phyloP scores from a whole-genome alignment of 1,140 invertebrate genomes.

The Chlorops oryzae region DNA sequence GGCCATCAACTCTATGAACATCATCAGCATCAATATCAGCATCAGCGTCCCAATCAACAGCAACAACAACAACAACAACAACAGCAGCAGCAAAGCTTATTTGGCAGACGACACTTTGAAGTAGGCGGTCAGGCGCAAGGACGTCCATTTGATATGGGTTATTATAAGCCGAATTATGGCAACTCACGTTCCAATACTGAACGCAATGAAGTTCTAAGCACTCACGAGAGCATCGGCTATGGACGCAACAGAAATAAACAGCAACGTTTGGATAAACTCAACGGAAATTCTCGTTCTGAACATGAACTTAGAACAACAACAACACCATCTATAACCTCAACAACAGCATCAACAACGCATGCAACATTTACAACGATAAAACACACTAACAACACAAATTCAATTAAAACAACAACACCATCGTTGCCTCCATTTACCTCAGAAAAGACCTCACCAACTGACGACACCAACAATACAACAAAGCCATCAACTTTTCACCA shows the following conservation, averaged over 20 bases:
- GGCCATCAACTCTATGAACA: constrained; percentile 1
- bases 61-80: constrained; percentile 12
- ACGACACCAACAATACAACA: no score
- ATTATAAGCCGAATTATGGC: constrained; percentile 18
- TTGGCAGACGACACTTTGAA: background rate
- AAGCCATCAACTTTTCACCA: no score
- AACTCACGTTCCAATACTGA: background rate
- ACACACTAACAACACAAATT: background rate
- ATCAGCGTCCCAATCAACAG: background rate
- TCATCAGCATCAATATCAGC: constrained; percentile 5
- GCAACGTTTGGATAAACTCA: no score
- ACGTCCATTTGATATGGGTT: constrained; percentile 40
- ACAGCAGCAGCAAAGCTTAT: background rate
- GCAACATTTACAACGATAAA: background rate
- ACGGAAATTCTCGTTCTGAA: background rate
- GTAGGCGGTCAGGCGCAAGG: background rate
- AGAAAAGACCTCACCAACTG: no score
- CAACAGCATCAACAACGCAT: background rate
- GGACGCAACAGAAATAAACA: no score
- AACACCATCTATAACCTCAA: constrained; percentile 3
- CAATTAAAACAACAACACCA: constrained; percentile 12
- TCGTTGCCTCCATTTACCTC: no score
- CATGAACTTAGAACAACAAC: background rate
- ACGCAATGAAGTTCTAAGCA: constrained; percentile 9
- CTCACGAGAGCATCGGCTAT: no score